Base-by-base conservation (phyloP, 2,113 vertebrate genomes). In the Rhagologus leucostigma region DNA sequence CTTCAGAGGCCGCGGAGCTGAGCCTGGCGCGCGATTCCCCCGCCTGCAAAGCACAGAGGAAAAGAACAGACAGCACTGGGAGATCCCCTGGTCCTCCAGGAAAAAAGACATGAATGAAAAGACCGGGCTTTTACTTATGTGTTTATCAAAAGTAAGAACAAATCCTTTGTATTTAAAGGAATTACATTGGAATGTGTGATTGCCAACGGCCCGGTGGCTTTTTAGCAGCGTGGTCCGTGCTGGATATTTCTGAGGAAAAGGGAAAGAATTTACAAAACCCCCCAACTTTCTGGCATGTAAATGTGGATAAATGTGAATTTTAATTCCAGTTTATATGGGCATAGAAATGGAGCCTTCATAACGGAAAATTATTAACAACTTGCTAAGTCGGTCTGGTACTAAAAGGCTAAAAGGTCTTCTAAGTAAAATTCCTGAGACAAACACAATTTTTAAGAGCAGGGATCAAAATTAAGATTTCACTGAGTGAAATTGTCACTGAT, bases 401-500 rank as follows among this genome's bases (percentile, higher is more conserved):
- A 41, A 88, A 84, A 78, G 65, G 60, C 20, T 84, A 42, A 91
- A 91, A 90, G 62, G 83, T 92, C 65, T 75, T 94, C 52, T 20
- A 56, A 84, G 79, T 24, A 80, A 89, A 91, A 95, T 95, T 92
- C 73, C 78, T 89, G 65, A 93, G 79, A 80, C 76, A 77, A 94
- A 89, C 50, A 37, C 37, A 52, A 90, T 87, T 97, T 96, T 91
- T 82, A 94, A 87, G 73, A 93, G 78, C 1, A 0, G n/a, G 92
- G 84, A 80, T 90, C 84, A 90, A 96, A 97, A 95, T 83, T 74
- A 65, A 83, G 84, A 93, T 93, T 96, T 94, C 77, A 94, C 47
- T 82, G 90, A 96, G 80, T 95, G 94, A 95, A 97, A 96, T 96
- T 95, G 95, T 97, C 97, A 92, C 92, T 80, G 92, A 80, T 7